Conservation (phyloP, 64 coral and sea anemone genomes). For the Stichodactyla mertensii region DNA sequence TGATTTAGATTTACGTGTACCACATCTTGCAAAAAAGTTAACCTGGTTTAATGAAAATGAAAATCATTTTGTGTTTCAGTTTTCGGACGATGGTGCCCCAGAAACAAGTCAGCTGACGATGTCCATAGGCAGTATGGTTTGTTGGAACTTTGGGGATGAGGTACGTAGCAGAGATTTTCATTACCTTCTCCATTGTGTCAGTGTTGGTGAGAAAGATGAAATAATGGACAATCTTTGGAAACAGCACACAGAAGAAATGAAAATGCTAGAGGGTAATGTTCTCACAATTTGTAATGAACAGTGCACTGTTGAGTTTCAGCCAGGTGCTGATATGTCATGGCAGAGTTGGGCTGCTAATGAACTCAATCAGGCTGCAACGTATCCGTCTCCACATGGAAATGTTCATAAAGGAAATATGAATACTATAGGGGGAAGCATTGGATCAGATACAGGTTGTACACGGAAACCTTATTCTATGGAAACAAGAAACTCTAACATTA, state of each 20-base stretch:
- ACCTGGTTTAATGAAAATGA: slow-evolving; percentile 25
- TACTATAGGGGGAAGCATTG: not conserved
- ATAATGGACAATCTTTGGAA: slow-evolving; percentile 24
- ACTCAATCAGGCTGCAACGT: slow-evolving; percentile 27
- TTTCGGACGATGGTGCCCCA: slow-evolving; percentile 25
- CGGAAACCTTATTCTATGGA: not conserved
- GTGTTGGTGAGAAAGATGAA: slow-evolving; percentile 18
- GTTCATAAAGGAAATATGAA: slow-evolving; percentile 5
- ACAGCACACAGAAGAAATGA: slow-evolving; percentile 29
- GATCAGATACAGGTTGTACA: not conserved
- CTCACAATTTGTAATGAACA: slow-evolving; percentile 14
- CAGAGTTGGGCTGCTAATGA: slow-evolving; percentile 45
- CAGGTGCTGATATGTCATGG: slow-evolving; percentile 33
- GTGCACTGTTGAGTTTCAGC: slow-evolving; percentile 47
- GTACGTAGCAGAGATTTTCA: slow-evolving; percentile 30
- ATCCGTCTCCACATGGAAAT: slow-evolving; percentile 46
- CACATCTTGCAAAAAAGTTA: slow-evolving; percentile 18
- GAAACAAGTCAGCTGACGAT: slow-evolving; percentile 25
- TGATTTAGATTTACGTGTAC: slow-evolving; percentile 33
- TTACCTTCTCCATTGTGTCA: slow-evolving; percentile 29
- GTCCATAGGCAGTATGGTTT: slow-evolving; percentile 27
- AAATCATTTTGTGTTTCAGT: slow-evolving; percentile 36
- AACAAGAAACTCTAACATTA: not conserved
- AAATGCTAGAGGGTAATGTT: slow-evolving; percentile 41
- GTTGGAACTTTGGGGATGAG: slow-evolving; percentile 28